Percentiles rank a stretch among this genome's conserved stretches.
Conservation (phyloP, 1,140 invertebrate species). For the Tenebrio molitor region DNA sequence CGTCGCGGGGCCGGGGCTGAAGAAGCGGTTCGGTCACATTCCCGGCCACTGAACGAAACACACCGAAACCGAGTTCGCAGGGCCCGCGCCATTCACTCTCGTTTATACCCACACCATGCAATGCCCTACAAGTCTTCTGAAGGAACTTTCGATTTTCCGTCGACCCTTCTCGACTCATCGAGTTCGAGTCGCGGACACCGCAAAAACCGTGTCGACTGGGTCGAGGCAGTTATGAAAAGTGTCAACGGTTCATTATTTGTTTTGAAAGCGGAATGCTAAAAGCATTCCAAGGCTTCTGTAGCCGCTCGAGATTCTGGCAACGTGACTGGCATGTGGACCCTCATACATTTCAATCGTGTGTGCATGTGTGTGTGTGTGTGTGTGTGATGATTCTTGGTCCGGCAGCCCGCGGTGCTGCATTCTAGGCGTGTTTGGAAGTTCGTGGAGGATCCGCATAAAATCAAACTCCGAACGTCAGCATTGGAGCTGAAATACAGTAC, state of each 20-base stretch:
- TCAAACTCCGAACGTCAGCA: conserved; percentile 10
- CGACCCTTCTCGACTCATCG: too few relatives aligned
- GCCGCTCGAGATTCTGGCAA: conserved; percentile 55
- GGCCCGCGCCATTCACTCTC: conserved; percentile 39
- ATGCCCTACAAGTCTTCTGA: conserved; percentile 44
- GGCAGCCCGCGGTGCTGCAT: conserved; percentile 2
- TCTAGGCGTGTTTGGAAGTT: conserved; percentile 15
- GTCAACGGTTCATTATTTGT: conserved; percentile 58
- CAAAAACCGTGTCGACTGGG: conserved; percentile 56
- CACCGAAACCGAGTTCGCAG: conserved; percentile 45
- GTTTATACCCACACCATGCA: conserved; percentile 45
- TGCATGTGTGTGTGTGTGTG: conserved; percentile 25
- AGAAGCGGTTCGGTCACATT: conserved; percentile 56
- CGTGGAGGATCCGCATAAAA: background rate
- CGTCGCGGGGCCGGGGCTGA: conserved; percentile 53
- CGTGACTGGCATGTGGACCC: conserved; percentile 58
- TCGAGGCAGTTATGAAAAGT: conserved; percentile 53
- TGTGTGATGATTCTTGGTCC: conserved; percentile 19
- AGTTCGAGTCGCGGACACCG: background rate
- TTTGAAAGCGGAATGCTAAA: conserved; percentile 58
- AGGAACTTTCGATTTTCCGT: too few relatives aligned
- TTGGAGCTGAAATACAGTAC: background rate
- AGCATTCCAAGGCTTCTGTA: conserved; percentile 57
- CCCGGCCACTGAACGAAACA: conserved; percentile 52
- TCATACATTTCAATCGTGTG: conserved; percentile 60